Evolutionary conservation across 2,113 vertebrate species (phyloP), one percentile per base, ranked within the genome.

Genomic region (Anser cygnoides): DNA sequence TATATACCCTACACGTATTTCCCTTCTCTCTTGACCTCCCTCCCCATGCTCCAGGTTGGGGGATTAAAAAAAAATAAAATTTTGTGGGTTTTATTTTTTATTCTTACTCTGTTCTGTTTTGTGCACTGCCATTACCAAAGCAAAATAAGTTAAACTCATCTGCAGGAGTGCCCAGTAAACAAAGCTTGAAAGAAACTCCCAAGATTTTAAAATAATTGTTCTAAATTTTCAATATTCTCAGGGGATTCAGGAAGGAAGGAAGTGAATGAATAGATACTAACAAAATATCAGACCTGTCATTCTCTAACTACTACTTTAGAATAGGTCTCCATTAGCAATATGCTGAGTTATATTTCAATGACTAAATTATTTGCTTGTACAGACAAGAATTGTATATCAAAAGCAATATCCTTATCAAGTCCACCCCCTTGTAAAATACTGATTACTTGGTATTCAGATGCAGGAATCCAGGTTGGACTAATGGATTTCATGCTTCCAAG

Each of bases 1-100:
- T 73, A 28, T 76, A 29, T 39, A 41, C 19, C 13, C 31, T 41
- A 18, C 15, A 50, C 4, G 4, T 39, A 78, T 39, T 70, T 5
- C 33, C 9, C 7, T 62, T 6, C 6, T 4, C 15, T 80, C 19
- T 41, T 15, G 10, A 84, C 11, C 54, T 17, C 77, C 14, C 3
- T 55, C 54, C 9, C 16, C 5, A 2, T 3, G 12, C 26, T 76
- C 10, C 33, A 43, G 16, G 19, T 2, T 66, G 33, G 10, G 28
- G 3, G 3, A 16, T 18, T 6, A 50, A 81, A 46, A 13, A 11
- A 35, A 3, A 2, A 3, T 7, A 9, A 6, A 9, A 2, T 5
- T 15, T 63, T 54, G 10, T 10, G 17, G 29, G 25, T 28, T 62
- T 35, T 37, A 19, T 41, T 41, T 41, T 26, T 41, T 41, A 19